Percentiles rank a stretch among this genome's conserved stretches.
phyloP scores from a whole-genome alignment of 2,888 invertebrate genomes.

The Ectobius pallidus region DNA sequence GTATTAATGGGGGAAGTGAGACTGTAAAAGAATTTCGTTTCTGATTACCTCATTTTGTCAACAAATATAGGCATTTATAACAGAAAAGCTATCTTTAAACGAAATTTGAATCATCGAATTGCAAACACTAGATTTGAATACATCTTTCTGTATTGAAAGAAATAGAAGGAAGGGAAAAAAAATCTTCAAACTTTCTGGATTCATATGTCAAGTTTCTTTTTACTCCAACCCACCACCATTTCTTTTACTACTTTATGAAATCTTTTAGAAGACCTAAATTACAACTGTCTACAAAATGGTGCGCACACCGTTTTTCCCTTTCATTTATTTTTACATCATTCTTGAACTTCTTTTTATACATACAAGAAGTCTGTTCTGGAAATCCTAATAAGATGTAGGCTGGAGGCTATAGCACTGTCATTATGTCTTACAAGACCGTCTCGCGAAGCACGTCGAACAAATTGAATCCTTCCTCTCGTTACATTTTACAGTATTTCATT shows the following conservation, averaged over 20 bases:
- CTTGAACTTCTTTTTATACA: not conserved
- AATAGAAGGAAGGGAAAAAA: too few species aligned
- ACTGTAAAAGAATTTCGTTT: too few species aligned
- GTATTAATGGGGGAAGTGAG: too few species aligned
- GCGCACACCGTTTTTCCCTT: constrained; percentile 2
- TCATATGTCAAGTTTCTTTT: constrained; percentile 1
- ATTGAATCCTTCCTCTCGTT: constrained; percentile 18
- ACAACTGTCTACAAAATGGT: constrained; percentile 17
- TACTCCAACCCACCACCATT: too few species aligned
- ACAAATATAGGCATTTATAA: too few species aligned
- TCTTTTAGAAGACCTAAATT: constrained; percentile 25
- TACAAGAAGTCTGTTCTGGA: not conserved
- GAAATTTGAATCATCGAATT: too few species aligned
- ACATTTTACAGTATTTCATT: constrained; percentile 10
- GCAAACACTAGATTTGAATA: constrained; percentile 11
- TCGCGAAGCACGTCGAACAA: constrained; percentile 14
- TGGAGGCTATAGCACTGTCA: constrained; percentile 16
- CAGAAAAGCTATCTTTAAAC: too few species aligned
- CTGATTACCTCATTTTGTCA: too few species aligned
- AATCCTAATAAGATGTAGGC: constrained; percentile 20
- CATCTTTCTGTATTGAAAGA: too few species aligned
- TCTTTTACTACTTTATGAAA: constrained; percentile 22
- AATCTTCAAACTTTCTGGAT: not conserved
- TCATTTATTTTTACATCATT: constrained; percentile 11
- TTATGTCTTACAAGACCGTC: constrained; percentile 27